Evolutionary conservation across 2,113 vertebrate species (phyloP).

Genomic region (Rhabdornis inornatus): DNA sequence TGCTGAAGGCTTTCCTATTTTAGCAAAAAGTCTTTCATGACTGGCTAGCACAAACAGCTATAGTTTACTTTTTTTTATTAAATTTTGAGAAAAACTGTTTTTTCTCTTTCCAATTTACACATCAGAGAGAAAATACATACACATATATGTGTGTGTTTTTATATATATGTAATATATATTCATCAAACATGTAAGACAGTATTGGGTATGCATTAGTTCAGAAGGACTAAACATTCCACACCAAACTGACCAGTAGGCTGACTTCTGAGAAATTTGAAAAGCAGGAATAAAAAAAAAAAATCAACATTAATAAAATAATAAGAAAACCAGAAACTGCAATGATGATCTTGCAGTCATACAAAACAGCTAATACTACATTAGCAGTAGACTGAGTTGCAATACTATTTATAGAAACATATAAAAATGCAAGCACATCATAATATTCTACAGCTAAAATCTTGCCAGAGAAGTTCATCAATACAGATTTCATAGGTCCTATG

Average conservation of each 20-base stretch:
- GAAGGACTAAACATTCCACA: not conserved
- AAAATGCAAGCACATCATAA: constrained; percentile 2
- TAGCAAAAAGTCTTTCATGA: not conserved
- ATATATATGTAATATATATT: not conserved
- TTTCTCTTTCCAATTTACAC: not conserved
- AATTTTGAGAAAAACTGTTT: not conserved
- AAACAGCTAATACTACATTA: not conserved
- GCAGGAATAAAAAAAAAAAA: not conserved
- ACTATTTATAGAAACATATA: not conserved
- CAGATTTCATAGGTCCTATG: not conserved
- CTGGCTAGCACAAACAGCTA: not conserved
- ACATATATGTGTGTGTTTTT: not conserved
- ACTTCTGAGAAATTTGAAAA: constrained; percentile 7
- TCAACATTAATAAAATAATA: not conserved
- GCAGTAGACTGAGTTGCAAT: not conserved
- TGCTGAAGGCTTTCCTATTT: constrained; percentile 20
- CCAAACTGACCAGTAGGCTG: not conserved
- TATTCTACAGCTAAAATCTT: not conserved
- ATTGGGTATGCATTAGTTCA: not conserved
- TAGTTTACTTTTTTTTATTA: not conserved
- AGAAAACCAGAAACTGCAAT: not conserved
- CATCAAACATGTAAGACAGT: not conserved
- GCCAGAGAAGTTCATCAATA: not conserved
- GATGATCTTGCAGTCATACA: not conserved
- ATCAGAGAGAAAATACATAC: not conserved